Evolutionary conservation across 2,888 invertebrate genomes (phyloP), one percentile per base, ranked within the genome.

Genomic region (Troides oblongomaculatus): DNA sequence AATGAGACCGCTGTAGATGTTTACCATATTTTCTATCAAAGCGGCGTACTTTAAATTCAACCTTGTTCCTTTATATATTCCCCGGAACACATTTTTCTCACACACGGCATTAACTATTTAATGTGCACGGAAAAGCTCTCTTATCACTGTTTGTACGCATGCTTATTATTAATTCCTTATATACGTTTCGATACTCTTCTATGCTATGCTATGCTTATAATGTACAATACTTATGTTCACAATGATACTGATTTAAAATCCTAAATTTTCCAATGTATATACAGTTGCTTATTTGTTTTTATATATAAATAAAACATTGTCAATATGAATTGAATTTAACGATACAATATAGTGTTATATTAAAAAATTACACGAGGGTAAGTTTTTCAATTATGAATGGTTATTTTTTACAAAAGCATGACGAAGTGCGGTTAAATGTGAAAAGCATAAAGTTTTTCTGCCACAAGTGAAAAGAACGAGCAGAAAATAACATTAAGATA

Each of bases 401-500:
- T n/a, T 18, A 18, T n/a, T 53, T 21, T n/a, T 53, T n/a, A n/a
- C n/a, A 53, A 53, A 53, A 53, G n/a, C 53, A 8, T 53, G 53
- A 53, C 18, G 53, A n/a, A 53, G 7, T 53, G 53, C 53, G 53
- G n/a, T 7, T 6, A n/a, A 53, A n/a, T 5, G n/a, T 18, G 6
- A 53, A 53, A 53, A 53, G 6, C 5, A n/a, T 0, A n/a, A n/a
- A n/a, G 53, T 12, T n/a, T 53, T 53, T n/a, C 18, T 6, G 1
- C 4, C 53, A n/a, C 18, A 53, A 53, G 53, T 53, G 12, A 53
- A 46, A 46, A 12, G 12, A 46, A 14, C 46, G 14, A 46, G 46
- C 46, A 46, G 10, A 46, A 46, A 14, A 46, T 56, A 86, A 86
- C 46, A 71, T 83, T 76, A 75, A 80, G 80, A 80, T 80, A 81